These are phyloP conservation scores for Lithosia quadra DNA, from an alignment of 2,888 invertebrate genomes.

Conservation along the genomic window DNA sequence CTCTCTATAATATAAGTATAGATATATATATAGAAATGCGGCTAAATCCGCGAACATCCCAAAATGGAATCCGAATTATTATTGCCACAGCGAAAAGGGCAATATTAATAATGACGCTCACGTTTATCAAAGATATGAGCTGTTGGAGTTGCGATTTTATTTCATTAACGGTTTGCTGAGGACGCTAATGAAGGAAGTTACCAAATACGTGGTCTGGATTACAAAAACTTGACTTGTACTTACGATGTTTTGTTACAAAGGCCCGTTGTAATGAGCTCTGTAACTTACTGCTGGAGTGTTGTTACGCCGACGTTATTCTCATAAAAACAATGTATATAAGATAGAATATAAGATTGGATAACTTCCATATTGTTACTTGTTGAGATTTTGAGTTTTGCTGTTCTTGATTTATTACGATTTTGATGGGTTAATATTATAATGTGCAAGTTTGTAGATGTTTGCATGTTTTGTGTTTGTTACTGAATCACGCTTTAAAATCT, in stretches of 20 bases:
- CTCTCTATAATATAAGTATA: too few relatives aligned
- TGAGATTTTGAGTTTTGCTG: not conserved
- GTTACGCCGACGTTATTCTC: not conserved
- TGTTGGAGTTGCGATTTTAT: constrained; percentile 9
- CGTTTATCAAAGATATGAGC: constrained; percentile 1
- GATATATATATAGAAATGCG: not conserved
- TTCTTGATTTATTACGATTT: not conserved
- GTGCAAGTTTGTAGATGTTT: too few relatives aligned
- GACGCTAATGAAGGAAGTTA: constrained; percentile 15
- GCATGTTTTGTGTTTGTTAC: too few relatives aligned
- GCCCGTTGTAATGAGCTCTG: constrained; percentile 10
- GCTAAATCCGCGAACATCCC: not conserved
- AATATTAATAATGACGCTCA: constrained; percentile 6
- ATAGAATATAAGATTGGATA: not conserved
- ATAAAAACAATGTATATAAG: constrained; percentile 3
- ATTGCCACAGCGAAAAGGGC: not conserved
- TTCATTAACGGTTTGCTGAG: constrained; percentile 4
- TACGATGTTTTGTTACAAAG: constrained; percentile 7
- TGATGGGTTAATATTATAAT: too few relatives aligned
- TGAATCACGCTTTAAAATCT: too few relatives aligned
- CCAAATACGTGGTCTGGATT: constrained; percentile 9
- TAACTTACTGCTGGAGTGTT: constrained; percentile 8
- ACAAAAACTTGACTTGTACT: constrained; percentile 10
- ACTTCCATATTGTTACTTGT: not conserved
- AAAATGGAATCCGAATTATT: not conserved